These are phyloP conservation scores for Anoplophora glabripennis DNA, from an alignment of 1,140 invertebrate species.

Conservation along the genomic window DNA sequence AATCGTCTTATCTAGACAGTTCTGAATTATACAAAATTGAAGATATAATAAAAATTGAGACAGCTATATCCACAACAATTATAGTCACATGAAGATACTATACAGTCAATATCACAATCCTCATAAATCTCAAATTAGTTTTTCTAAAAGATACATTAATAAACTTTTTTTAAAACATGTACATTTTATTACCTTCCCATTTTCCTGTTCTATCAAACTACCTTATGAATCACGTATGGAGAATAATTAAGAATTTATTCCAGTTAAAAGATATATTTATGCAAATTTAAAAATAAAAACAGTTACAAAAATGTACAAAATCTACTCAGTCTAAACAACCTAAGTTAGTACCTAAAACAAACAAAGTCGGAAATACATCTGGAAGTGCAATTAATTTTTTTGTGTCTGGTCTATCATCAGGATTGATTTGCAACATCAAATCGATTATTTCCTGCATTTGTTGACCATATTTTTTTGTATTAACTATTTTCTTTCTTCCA, in stretches of 20 bases:
- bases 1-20: too few relatives aligned
- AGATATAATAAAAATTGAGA: too few relatives aligned
- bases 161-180: too few relatives aligned
- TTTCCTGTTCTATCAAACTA: too few relatives aligned
- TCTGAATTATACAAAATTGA: too few relatives aligned
- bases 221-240: too few relatives aligned
- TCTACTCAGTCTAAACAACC: conserved; percentile 29
- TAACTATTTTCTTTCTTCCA: conserved; percentile 52
- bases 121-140: too few relatives aligned
- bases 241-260: neutral
- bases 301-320: conserved; percentile 4
- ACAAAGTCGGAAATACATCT: conserved; percentile 49
- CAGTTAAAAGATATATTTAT: neutral
- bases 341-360: conserved; percentile 29
- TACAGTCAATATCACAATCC: too few relatives aligned
- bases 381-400: conserved; percentile 49
- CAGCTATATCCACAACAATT: too few relatives aligned
- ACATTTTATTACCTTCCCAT: too few relatives aligned
- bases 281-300: conserved; percentile 1
- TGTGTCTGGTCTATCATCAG: conserved; percentile 52
- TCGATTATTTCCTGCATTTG: conserved; percentile 55
- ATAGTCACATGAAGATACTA: too few relatives aligned
- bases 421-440: conserved; percentile 52
- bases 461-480: conserved; percentile 50
- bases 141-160: too few relatives aligned